phyloP scores from a whole-genome alignment of 1,140 invertebrate genomes.

The Globodera rostochiensis region DNA sequence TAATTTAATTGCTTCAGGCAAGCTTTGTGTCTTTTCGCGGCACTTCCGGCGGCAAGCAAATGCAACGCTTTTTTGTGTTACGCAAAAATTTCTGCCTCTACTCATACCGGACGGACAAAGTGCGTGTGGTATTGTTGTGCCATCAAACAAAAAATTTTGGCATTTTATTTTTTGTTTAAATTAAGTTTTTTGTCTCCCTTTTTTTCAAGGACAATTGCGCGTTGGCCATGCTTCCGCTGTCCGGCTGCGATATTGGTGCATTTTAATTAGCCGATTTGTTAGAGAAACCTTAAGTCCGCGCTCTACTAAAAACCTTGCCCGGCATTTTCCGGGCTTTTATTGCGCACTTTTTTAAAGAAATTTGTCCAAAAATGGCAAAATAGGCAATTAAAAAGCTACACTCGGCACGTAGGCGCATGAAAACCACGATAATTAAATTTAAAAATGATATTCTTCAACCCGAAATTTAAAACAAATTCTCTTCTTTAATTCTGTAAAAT shows the following conservation, averaged over 20 bases:
- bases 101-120: slow-evolving; percentile 50
- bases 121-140: background rate
- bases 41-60: slow-evolving; percentile 37
- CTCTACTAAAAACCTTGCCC: too few species aligned
- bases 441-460: too few species aligned
- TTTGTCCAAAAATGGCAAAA: background rate
- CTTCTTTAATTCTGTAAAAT: too few species aligned
- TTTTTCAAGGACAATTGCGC: slow-evolving; percentile 45
- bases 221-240: slow-evolving; percentile 49
- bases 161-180: too few species aligned
- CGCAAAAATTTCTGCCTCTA: slow-evolving; percentile 64
- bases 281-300: too few species aligned
- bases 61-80: slow-evolving; percentile 58
- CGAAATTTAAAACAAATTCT: too few species aligned
- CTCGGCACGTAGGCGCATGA: too few species aligned
- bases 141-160: background rate
- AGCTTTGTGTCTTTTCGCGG: slow-evolving; percentile 51
- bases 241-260: slow-evolving; percentile 49
- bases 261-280: too few species aligned
- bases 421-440: background rate
- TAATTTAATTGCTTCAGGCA: slow-evolving; percentile 4
- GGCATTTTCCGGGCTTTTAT: too few species aligned
- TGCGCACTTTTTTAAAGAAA: too few species aligned
- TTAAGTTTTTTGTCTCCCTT: background rate
- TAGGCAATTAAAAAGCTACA: too few species aligned